Base-by-base conservation (phyloP, 2,888 invertebrate species). In the Melangyna quadrimaculata region DNA sequence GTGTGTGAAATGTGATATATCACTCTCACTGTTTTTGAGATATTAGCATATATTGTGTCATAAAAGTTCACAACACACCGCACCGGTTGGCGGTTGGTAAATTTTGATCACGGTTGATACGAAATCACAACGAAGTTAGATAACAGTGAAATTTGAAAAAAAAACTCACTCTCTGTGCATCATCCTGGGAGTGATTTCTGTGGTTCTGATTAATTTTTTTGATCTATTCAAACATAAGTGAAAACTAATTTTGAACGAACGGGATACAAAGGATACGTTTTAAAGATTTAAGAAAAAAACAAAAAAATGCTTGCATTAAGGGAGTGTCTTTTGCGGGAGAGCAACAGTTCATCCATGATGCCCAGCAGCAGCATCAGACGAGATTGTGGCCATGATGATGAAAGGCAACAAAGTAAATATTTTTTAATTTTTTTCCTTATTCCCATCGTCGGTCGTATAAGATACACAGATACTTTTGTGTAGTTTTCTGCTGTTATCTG, bases 251-350 rank as follows among this genome's bases (percentile, higher is more conserved):
- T 63, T 12, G 10, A 5, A 48, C 14, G 4, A 32, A 45, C 63
- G 71, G 79, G 51, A 67, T 40, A 37, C 48, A 69, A 61, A 69
- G 71, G 83, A 74, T 84, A 84, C 78, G 75, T 65, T 65, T 40
- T 43, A 45, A 43, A 65, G 35, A 22, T 55, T 55, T 17, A 32
- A 53, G 14, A 35, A 32, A 35, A n/a, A 9, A 63, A 69, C 2
- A 55, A 43, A 59, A 14, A 61, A 10, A 86, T 86, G 86, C 35
- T 86, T 14, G 81, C 86, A 40, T 72, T 86, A 4, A 69, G 86
- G 70, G 86, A 86, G 59, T 86, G 86, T 40, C 81, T 86, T 12
- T 12, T 86, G 65, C 63, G 86, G 63, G 86, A 86, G 73, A 69
- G 86, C 73, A 78, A 61, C 57, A 81, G 45, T 43, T 45, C 65